phyloP scores from a whole-genome alignment of 1,140 invertebrate species.

The Acyrthosiphon pisum region DNA sequence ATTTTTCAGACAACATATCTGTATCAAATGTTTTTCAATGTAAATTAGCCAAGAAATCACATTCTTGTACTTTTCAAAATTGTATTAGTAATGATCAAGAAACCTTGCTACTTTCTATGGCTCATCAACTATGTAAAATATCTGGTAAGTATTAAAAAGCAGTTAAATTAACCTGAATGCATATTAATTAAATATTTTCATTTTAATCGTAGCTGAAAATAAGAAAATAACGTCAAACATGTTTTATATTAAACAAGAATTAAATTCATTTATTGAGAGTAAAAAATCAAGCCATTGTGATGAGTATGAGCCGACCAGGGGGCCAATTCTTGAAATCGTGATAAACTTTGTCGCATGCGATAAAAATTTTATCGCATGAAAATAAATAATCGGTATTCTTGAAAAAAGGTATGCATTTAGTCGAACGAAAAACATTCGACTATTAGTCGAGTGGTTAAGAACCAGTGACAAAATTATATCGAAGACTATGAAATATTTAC shows the following conservation, averaged over 20 bases:
- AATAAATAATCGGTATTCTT: no score
- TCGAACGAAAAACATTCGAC: no score
- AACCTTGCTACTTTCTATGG: neutral
- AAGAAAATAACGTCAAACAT: neutral
- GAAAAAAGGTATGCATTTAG: no score
- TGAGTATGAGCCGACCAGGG: neutral
- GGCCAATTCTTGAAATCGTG: no score
- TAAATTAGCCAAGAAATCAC: neutral
- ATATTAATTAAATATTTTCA: neutral
- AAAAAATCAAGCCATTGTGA: neutral
- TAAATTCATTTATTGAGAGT: slow-evolving; percentile 14
- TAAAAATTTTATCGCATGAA: no score
- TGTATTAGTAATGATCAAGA: neutral
- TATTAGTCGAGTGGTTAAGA: no score
- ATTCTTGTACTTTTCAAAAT: neutral
- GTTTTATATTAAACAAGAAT: slow-evolving; percentile 6
- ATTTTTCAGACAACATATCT: neutral
- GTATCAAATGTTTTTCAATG: neutral
- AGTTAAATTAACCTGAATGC: neutral
- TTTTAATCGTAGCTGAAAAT: neutral
- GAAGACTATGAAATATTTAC: no score
- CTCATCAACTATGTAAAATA: neutral
- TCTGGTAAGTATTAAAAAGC: neutral
- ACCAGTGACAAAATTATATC: no score
- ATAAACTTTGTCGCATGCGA: no score